Conservation (phyloP, 2,797 vertebrate species). For the Harpagifer antarcticus region DNA sequence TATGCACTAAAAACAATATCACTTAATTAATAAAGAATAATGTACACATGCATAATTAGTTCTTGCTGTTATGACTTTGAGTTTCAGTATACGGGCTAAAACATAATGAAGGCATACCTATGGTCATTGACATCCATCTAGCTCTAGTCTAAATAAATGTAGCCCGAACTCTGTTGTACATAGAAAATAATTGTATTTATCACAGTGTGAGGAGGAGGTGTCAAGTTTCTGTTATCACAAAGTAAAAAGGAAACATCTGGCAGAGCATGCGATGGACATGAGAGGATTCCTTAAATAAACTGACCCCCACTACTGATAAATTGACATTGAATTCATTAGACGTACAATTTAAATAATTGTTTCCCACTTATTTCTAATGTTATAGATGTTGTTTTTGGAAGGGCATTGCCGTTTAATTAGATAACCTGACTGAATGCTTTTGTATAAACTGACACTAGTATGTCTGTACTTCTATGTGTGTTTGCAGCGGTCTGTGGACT, state of each 20-base stretch:
- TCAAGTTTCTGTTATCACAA: too few relatives aligned
- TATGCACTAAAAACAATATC: neutral
- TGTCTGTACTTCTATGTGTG: neutral
- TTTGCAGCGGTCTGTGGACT: slow-evolving; percentile 92
- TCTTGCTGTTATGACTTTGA: neutral
- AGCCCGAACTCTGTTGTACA: too few relatives aligned
- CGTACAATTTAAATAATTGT: neutral
- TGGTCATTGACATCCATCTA: too few relatives aligned
- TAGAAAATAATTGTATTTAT: too few relatives aligned
- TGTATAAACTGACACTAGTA: neutral
- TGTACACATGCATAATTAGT: neutral
- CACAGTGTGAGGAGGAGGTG: too few relatives aligned
- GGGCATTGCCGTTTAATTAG: neutral
- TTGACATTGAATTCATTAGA: too few relatives aligned
- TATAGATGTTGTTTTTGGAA: slow-evolving; percentile 8
- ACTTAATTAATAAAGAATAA: neutral
- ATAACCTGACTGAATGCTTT: neutral
- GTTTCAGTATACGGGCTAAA: neutral
- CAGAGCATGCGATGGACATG: too few relatives aligned
- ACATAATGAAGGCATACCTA: neutral
- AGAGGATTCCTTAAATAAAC: too few relatives aligned
- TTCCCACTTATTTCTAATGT: neutral
- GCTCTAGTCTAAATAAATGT: too few relatives aligned
- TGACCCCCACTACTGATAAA: too few relatives aligned
- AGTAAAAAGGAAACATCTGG: too few relatives aligned